A percentile compares a stretch with the other conserved stretches of the same genome.
phyloP scores from a whole-genome alignment of 1,140 invertebrate genomes.

The Pogonomyrmex californicus region DNA sequence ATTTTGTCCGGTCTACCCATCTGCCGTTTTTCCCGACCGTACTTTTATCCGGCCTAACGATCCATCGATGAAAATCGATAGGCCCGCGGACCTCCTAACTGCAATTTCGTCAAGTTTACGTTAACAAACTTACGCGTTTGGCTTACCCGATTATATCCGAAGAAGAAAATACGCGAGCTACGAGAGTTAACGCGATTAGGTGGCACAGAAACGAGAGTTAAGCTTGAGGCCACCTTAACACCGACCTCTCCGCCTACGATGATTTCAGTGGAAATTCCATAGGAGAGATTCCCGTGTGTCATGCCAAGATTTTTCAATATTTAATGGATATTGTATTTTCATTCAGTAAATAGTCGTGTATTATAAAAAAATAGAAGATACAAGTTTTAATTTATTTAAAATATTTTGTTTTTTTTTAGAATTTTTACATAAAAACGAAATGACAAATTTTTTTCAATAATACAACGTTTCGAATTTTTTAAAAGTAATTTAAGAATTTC shows the following conservation, averaged over 20 bases:
- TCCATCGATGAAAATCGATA: slow-evolving; percentile 46
- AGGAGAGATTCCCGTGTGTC: not conserved
- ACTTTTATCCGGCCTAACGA: slow-evolving; percentile 31
- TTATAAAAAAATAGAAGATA: too few species aligned
- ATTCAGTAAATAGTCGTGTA: not conserved
- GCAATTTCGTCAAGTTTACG: slow-evolving; percentile 48
- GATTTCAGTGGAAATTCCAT: not conserved
- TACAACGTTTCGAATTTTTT: not conserved
- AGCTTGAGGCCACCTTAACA: slow-evolving; percentile 36
- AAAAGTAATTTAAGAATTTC: not conserved
- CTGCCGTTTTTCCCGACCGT: not conserved
- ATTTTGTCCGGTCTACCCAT: slow-evolving; percentile 17
- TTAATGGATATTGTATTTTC: not conserved
- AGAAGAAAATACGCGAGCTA: slow-evolving; percentile 51
- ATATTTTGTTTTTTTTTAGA: not conserved
- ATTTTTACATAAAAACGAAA: not conserved
- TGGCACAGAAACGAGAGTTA: slow-evolving; percentile 43
- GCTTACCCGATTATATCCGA: slow-evolving; percentile 50
- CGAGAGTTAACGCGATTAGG: slow-evolving; percentile 42
- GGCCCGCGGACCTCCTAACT: slow-evolving; percentile 41
- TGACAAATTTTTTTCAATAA: not conserved
- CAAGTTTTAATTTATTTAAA: not conserved
- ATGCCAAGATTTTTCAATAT: not conserved
- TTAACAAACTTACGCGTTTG: slow-evolving; percentile 52
- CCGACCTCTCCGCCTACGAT: slow-evolving; percentile 2